phyloP scores from a whole-genome alignment of 2,113 vertebrate genomes.

The Fregetta grallaria region DNA sequence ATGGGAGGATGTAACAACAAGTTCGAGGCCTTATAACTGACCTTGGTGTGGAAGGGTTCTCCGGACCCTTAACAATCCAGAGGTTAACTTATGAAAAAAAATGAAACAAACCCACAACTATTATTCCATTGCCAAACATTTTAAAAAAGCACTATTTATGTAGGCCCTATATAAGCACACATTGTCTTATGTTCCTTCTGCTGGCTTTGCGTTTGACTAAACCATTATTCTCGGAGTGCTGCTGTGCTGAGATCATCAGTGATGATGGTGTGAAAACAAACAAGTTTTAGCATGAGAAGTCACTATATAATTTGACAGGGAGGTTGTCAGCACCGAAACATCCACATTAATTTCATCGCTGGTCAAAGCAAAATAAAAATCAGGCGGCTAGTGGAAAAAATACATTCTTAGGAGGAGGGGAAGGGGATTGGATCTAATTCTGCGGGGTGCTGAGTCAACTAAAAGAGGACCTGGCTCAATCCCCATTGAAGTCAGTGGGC shows the following conservation, averaged over 20 bases:
- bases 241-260: slow-evolving; percentile 62
- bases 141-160: slow-evolving; percentile 71
- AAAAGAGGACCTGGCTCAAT: not conserved
- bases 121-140: slow-evolving; percentile 68
- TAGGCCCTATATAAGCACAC: slow-evolving; percentile 63
- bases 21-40: not conserved
- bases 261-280: slow-evolving; percentile 68
- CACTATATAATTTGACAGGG: slow-evolving; percentile 70
- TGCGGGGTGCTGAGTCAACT: not conserved
- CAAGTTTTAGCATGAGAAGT: slow-evolving; percentile 66
- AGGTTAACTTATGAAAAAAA: slow-evolving; percentile 34
- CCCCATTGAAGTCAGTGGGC: not conserved
- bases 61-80: not conserved
- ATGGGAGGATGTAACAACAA: not conserved
- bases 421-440: not conserved
- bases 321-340: slow-evolving; percentile 61
- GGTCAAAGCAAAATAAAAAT: slow-evolving; percentile 53
- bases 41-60: not conserved
- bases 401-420: not conserved
- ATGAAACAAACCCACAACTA: slow-evolving; percentile 49
- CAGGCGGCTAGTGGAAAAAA: not conserved
- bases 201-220: slow-evolving; percentile 66
- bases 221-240: slow-evolving; percentile 46
- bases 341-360: slow-evolving; percentile 56
- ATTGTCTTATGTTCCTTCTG: slow-evolving; percentile 69